These are phyloP conservation scores for Choloepus didactylus DNA, from an alignment of 2,797 vertebrate genomes.

Conservation along the genomic window DNA sequence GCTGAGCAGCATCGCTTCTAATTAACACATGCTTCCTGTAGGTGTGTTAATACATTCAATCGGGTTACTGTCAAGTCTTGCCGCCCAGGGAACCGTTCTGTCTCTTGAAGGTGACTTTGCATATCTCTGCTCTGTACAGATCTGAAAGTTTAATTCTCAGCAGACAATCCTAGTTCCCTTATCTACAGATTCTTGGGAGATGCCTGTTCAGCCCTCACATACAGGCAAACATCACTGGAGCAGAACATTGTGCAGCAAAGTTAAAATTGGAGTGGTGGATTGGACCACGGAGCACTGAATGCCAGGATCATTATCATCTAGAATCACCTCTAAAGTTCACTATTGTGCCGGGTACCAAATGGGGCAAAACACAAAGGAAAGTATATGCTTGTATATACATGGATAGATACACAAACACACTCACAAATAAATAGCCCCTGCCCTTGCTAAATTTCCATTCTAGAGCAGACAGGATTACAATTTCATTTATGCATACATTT, in stretches of 20 bases:
- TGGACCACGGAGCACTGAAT: not conserved
- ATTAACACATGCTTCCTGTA: constrained; percentile 65
- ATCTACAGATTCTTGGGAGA: constrained; percentile 50
- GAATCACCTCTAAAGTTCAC: not conserved
- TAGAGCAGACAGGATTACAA: not conserved
- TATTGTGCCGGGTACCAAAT: not conserved
- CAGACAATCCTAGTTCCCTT: constrained; percentile 47
- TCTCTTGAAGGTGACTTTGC: constrained; percentile 81
- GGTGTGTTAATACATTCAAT: constrained; percentile 75
- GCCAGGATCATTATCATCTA: not conserved
- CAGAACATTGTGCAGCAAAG: not conserved
- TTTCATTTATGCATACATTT: not conserved
- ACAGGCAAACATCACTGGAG: not conserved
- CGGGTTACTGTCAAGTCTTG: constrained; percentile 64
- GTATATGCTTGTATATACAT: no score
- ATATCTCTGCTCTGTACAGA: constrained; percentile 56
- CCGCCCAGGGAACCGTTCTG: constrained; percentile 66
- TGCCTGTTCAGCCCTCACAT: not conserved
- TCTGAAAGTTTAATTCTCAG: constrained; percentile 65
- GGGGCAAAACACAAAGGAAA: not conserved
- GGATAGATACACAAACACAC: not conserved
- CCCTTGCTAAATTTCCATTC: not conserved
- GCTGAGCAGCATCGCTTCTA: constrained; percentile 66
- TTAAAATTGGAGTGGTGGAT: not conserved
- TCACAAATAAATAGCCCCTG: not conserved